Percentiles rank a stretch among this genome's conserved stretches.
Evolutionary conservation across 2,888 invertebrate species (phyloP).

Genomic region (Xylocampa areola): DNA sequence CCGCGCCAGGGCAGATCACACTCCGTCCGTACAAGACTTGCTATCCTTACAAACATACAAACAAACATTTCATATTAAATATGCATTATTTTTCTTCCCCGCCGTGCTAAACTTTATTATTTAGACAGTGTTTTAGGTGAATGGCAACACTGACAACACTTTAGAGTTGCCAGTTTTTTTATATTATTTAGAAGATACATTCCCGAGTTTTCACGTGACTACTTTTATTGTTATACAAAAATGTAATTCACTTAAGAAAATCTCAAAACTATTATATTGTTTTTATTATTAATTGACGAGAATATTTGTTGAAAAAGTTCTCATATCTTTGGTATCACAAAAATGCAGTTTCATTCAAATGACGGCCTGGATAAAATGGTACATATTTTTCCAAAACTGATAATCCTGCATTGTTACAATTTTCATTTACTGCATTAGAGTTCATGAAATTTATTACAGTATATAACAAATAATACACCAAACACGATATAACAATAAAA

Average conservation of each 20-base stretch:
- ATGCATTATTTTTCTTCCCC: constrained; percentile 60
- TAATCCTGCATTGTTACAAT: constrained; percentile 13
- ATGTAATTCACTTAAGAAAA: constrained; percentile 18
- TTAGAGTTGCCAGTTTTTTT: constrained; percentile 42
- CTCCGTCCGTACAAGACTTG: constrained; percentile 61
- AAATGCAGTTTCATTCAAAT: constrained; percentile 41
- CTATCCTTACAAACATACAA: constrained; percentile 56
- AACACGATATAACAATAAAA: constrained; percentile 46
- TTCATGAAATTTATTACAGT: constrained; percentile 43
- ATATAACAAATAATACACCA: constrained; percentile 32
- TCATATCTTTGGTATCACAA: constrained; percentile 57
- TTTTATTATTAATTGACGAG: constrained; percentile 38
- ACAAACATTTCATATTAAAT: constrained; percentile 49
- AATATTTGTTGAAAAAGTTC: constrained; percentile 32
- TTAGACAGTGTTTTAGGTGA: constrained; percentile 33
- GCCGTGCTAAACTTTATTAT: constrained; percentile 73
- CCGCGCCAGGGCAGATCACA: constrained; percentile 43
- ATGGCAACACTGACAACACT: constrained; percentile 41
- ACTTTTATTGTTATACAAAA: constrained; percentile 28
- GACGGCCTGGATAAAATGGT: constrained; percentile 10
- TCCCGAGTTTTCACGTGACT: constrained; percentile 57
- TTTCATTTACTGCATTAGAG: constrained; percentile 7
- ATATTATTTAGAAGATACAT: constrained; percentile 47
- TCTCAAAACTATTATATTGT: constrained; percentile 15
- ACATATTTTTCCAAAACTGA: constrained; percentile 18